Base-by-base conservation (phyloP, 2,113 vertebrate genomes). In the Stegastes partitus region DNA sequence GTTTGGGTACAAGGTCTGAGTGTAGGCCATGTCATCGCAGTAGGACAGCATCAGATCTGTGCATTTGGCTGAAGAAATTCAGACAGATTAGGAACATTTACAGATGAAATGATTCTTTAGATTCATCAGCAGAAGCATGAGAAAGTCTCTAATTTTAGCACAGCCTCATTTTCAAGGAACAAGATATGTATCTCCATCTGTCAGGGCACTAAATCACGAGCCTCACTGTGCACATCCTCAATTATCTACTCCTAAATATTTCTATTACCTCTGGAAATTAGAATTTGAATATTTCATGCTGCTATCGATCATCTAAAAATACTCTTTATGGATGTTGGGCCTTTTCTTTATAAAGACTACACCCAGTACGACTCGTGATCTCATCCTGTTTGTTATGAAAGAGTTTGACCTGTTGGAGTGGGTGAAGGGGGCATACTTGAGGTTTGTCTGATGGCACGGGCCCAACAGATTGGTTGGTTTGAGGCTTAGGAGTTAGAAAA, bases 21-120 rank as follows among this genome's bases (percentile, higher is more conserved):
- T 80, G 73, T 99, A 98, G 68, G 95, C 9, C 64, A 94, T 92
- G 28, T 97, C 96, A 0, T 93, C 88, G 54, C 98, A 99, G 84
- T 96, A 96, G 42, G 94, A 91, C 85, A 99, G 92, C 22, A 88
- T 34, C 53, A 97, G 90, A 54, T 96, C 95, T 45, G 94, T 80
- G 0, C 98, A 99, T 76, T 92, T 92, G 76, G 94, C 98, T 99
- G 81, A 64, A n/a, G 11, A 11, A 53, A 21, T 3, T 23, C 10
- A 28, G 5, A 64, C 3, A 55, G 12, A 26, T 68, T 8, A 51
- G 26, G 50, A 2, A 19, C 3, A 45, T 12, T 68, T 72, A 31
- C 3, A 7, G 16, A 34, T 18, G 1, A 31, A 55, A 53, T 2
- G 18, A 21, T 31, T 42, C 4, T 42, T 42, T 4, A 42, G 5